These are phyloP conservation scores for Melieria crassipennis DNA, from an alignment of 2,888 invertebrate genomes.

Conservation along the genomic window DNA sequence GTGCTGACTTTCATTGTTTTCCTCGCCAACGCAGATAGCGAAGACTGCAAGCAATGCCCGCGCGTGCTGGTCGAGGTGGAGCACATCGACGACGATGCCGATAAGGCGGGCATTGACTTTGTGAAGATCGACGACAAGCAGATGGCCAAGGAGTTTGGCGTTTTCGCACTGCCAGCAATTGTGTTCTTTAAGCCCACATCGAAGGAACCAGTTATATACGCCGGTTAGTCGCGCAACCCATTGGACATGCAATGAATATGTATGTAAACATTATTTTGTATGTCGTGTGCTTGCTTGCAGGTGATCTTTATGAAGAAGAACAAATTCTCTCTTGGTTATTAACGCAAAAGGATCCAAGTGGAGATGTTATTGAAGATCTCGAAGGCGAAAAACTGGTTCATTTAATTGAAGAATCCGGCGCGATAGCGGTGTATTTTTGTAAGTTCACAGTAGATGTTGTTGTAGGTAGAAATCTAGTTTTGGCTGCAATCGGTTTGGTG, in stretches of 20 bases:
- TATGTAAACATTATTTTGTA: neutral
- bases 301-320: constrained; percentile 87
- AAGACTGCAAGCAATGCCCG: constrained; percentile 94
- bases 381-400: constrained; percentile 82
- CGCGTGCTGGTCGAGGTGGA: constrained; percentile 88
- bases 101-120: constrained; percentile 89
- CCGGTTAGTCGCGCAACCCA: constrained; percentile 70
- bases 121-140: constrained; percentile 90
- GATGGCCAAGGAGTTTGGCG: constrained; percentile 87
- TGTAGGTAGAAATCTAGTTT: neutral
- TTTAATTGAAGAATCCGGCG: constrained; percentile 81
- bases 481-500: constrained; percentile 61
- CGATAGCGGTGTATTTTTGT: constrained; percentile 93
- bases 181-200: constrained; percentile 88
- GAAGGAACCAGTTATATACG: constrained; percentile 90
- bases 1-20: constrained; percentile 29
- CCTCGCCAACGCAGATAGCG: constrained; percentile 76
- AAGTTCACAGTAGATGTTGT: constrained; percentile 67
- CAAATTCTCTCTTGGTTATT: constrained; percentile 90
- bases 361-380: constrained; percentile 88
- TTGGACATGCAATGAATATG: neutral
- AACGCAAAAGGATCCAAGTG: constrained; percentile 91
- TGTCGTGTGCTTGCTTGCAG: constrained; percentile 62
- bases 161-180: constrained; percentile 89
- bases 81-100: constrained; percentile 93